Evolutionary conservation across 2,888 invertebrate genomes (phyloP).

Genomic region (Tipula vernalis): DNA sequence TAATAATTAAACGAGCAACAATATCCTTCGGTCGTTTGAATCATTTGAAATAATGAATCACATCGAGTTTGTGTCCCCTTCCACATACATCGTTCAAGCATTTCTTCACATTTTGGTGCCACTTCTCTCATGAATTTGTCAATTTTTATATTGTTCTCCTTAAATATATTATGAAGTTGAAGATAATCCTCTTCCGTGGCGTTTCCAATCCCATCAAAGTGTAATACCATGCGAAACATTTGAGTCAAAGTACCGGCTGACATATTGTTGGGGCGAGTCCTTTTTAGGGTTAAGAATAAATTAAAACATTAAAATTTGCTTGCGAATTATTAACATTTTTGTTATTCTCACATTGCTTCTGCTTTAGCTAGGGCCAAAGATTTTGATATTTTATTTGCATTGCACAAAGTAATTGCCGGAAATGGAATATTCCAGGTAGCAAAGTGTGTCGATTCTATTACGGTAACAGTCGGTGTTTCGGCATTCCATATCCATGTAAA

Average conservation of each 20-base stretch:
- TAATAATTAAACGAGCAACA: slow-evolving; percentile 56
- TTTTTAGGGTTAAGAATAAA: slow-evolving; percentile 15
- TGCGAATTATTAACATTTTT: neutral
- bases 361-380: slow-evolving; percentile 29
- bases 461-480: slow-evolving; percentile 47
- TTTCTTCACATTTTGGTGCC: slow-evolving; percentile 39
- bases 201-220: slow-evolving; percentile 19
- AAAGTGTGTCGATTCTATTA: slow-evolving; percentile 40
- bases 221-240: slow-evolving; percentile 20
- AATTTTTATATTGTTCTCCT: slow-evolving; percentile 21
- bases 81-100: slow-evolving; percentile 46
- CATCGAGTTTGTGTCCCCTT: slow-evolving; percentile 41
- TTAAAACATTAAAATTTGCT: neutral
- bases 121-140: slow-evolving; percentile 24
- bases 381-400: slow-evolving; percentile 42
- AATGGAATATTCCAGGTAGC: slow-evolving; percentile 46
- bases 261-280: slow-evolving; percentile 28
- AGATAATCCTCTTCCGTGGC: slow-evolving; percentile 18
- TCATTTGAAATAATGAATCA: slow-evolving; percentile 37
- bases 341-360: slow-evolving; percentile 33
- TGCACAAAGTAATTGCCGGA: slow-evolving; percentile 45
- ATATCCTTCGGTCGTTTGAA: slow-evolving; percentile 38
- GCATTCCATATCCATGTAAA: slow-evolving; percentile 48
- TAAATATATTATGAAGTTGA: slow-evolving; percentile 23
- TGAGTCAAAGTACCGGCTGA: slow-evolving; percentile 23